A percentile compares a stretch with the other conserved stretches of the same genome.
phyloP scores from a whole-genome alignment of 2,888 invertebrate species.

The Apotomis betuletana region DNA sequence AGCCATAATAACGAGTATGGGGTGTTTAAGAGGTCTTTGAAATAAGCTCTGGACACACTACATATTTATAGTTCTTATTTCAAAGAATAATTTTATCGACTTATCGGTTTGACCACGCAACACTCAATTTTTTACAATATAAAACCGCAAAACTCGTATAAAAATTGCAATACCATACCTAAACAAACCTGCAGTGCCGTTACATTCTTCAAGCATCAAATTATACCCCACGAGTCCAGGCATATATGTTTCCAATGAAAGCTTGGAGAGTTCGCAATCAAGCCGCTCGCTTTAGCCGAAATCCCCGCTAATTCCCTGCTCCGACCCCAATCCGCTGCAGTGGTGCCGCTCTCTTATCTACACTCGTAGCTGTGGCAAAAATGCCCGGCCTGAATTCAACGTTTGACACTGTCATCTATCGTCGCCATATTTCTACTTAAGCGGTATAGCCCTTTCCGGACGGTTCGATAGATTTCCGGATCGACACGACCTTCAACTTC shows the following conservation, averaged over 20 bases:
- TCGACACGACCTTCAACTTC: too few species aligned
- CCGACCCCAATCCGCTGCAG: conserved; percentile 51
- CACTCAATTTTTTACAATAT: neutral
- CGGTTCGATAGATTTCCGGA: too few species aligned
- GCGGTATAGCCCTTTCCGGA: too few species aligned
- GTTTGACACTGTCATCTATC: too few species aligned
- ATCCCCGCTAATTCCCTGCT: conserved; percentile 51
- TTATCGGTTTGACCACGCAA: too few species aligned
- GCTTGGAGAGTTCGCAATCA: conserved; percentile 58
- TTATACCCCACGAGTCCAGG: conserved; percentile 47
- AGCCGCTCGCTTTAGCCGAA: conserved; percentile 47
- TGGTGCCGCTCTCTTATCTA: neutral
- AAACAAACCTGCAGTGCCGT: conserved; percentile 5
- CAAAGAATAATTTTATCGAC: too few species aligned
- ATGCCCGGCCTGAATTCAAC: too few species aligned
- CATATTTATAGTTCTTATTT: too few species aligned
- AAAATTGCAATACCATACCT: neutral
- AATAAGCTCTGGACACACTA: too few species aligned
- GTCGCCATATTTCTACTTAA: too few species aligned
- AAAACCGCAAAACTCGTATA: neutral
- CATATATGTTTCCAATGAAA: conserved; percentile 49
- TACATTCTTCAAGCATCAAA: conserved; percentile 43
- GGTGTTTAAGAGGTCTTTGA: too few species aligned
- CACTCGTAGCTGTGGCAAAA: neutral
- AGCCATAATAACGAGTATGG: too few species aligned